Conservation (phyloP, 2,113 vertebrate genomes). For the Hippocampus guttulatus region DNA sequence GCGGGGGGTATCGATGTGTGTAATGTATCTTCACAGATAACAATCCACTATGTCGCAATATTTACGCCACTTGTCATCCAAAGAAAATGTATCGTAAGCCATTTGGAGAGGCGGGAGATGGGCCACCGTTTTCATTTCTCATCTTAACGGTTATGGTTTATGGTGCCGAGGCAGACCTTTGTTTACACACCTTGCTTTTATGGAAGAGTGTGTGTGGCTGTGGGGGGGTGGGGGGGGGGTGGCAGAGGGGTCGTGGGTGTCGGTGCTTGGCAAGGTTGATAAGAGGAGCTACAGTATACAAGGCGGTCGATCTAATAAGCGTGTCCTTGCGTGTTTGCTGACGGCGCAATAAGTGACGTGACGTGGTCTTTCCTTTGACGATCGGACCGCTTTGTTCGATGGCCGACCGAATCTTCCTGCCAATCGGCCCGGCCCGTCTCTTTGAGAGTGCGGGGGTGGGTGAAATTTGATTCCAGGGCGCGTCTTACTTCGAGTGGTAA, state of each 20-base stretch:
- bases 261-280: slow-evolving; percentile 25
- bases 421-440: slow-evolving; percentile 24
- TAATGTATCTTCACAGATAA: background rate
- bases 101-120: slow-evolving; percentile 24
- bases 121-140: slow-evolving; percentile 28
- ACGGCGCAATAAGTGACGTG: slow-evolving; percentile 44
- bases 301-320: slow-evolving; percentile 42
- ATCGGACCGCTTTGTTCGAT: slow-evolving; percentile 26
- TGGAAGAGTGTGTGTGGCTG: slow-evolving; percentile 33
- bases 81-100: slow-evolving; percentile 19
- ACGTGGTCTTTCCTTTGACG: slow-evolving; percentile 21
- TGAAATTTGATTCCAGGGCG: slow-evolving; percentile 37
- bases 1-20: background rate
- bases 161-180: slow-evolving; percentile 52
- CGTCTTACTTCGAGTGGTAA: slow-evolving; percentile 24
- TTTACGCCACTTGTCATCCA: slow-evolving; percentile 10
- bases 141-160: slow-evolving; percentile 61
- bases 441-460: slow-evolving; percentile 30
- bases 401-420: slow-evolving; percentile 7
- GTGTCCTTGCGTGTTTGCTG: slow-evolving; percentile 43
- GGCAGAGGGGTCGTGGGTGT: background rate
- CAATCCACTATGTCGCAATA: background rate
- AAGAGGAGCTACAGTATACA: slow-evolving; percentile 40
- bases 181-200: slow-evolving; percentile 71
- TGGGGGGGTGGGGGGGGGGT: background rate